Percentiles rank a stretch among this genome's conserved stretches.
Conservation (phyloP, 2,797 vertebrate genomes). For the Squalus acanthias region DNA sequence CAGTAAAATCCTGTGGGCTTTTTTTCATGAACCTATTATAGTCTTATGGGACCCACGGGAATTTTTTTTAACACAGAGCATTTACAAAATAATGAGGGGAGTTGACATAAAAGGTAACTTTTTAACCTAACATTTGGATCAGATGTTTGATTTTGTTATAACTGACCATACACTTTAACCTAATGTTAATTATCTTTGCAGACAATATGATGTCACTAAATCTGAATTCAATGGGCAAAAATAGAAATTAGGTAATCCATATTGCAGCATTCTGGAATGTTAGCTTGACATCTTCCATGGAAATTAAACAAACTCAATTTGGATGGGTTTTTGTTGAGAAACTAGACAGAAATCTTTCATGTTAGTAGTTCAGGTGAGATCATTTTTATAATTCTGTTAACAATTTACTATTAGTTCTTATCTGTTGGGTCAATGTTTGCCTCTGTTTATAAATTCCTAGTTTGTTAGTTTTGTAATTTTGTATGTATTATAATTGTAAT, state of each 20-base stretch:
- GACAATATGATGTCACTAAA: conserved; percentile 1
- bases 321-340: background rate
- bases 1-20: conserved; percentile 25
- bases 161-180: conserved; percentile 30
- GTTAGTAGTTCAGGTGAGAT: background rate
- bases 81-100: conserved; percentile 31
- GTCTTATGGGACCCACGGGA: background rate
- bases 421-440: background rate
- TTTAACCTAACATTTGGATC: conserved; percentile 35
- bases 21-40: conserved; percentile 19
- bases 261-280: background rate
- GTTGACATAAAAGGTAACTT: conserved; percentile 35
- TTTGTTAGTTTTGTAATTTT: background rate
- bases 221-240: background rate
- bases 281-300: background rate
- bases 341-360: background rate
- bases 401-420: conserved; percentile 11
- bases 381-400: background rate
- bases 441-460: background rate
- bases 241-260: background rate
- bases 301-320: background rate
- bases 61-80: background rate
- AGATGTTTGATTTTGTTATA: conserved; percentile 25
- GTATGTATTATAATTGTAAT: background rate
- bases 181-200: conserved; percentile 15